Base-by-base conservation (phyloP, 2,797 vertebrate genomes). In the Mus caroli region DNA sequence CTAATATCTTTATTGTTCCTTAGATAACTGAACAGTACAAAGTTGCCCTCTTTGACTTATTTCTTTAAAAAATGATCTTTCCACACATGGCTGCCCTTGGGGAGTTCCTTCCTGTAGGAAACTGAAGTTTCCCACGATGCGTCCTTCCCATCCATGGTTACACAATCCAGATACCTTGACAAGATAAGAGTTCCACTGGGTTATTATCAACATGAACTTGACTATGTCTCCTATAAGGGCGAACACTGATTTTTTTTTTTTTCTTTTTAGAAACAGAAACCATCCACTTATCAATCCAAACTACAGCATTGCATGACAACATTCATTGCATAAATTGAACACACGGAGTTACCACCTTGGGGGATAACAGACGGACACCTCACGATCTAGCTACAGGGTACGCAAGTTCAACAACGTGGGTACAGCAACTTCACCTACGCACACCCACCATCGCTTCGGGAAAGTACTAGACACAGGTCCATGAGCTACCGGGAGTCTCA, bases 281-380 rank as follows among this genome's bases (percentile, higher is more conserved):
- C 98, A 98, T 98, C 98, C 92, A 96, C 99, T 99, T 99, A 99
- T 99, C 99, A 99, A 99, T 98, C 99, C 99, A 95, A 99, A 99
- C 99, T 99, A 99, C 98, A 95, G 99, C 99, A 99, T 98, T 92
- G 99, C 99, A 99, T 98, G 98, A 99, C 99, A 98, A 99, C 99
- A 98, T 99, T 98, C 99, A 99, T 98, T 93, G 98, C 98, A 99
- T 98, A 99, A 99, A 99, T 99, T 98, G 98, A 98, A 99, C 99
- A 98, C 98, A 99, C 98, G 98, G 98, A 99, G 98, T 98, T 95
- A 98, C 99, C 99, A 99, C 99, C 99, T 99, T 98, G 95, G 98
- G 98, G 98, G 98, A 98, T 98, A 98, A 99, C 98, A 97, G 98
- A 99, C 97, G 87, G 98, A 98, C 98, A 98, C 78, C 92, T 98